Percentiles rank a stretch among this genome's conserved stretches.
These are phyloP conservation scores for Tachuris rubrigastra DNA, from an alignment of 2,113 vertebrate species.

Conservation along the genomic window DNA sequence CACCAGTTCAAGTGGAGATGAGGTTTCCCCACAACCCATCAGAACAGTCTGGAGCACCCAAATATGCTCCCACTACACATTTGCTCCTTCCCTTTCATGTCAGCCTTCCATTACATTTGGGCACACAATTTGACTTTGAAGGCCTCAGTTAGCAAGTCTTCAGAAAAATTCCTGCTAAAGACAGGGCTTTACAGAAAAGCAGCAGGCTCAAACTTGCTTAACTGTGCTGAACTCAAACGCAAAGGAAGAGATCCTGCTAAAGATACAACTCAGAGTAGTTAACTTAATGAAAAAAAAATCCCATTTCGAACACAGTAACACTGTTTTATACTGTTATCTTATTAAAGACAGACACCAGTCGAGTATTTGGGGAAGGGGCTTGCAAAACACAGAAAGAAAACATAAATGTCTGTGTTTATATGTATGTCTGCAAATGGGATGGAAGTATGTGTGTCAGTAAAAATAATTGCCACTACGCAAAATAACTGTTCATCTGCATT, in stretches of 20 bases:
- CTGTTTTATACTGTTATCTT: not conserved
- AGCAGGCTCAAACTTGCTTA: not conserved
- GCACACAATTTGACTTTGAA: not conserved
- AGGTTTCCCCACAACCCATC: not conserved
- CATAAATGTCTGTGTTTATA: not conserved
- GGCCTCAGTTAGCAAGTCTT: not conserved
- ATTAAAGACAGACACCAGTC: not conserved
- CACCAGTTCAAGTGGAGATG: rapidly evolving
- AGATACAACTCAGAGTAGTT: not conserved
- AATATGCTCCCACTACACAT: not conserved
- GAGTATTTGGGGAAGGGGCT: not conserved
- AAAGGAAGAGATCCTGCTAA: not conserved
- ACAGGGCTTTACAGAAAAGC: not conserved
- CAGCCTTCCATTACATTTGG: not conserved
- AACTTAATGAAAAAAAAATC: not conserved
- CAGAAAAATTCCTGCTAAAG: not conserved
- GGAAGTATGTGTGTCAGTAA: not conserved
- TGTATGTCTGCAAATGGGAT: not conserved
- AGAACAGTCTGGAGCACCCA: not conserved
- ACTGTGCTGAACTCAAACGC: not conserved
- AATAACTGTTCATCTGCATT: not conserved
- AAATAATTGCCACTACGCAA: not conserved
- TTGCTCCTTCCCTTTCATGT: not conserved
- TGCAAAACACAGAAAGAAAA: not conserved
- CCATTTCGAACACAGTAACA: not conserved